Evolutionary conservation across 2,113 vertebrate species (phyloP).

Genomic region (Mesocricetus auratus): DNA sequence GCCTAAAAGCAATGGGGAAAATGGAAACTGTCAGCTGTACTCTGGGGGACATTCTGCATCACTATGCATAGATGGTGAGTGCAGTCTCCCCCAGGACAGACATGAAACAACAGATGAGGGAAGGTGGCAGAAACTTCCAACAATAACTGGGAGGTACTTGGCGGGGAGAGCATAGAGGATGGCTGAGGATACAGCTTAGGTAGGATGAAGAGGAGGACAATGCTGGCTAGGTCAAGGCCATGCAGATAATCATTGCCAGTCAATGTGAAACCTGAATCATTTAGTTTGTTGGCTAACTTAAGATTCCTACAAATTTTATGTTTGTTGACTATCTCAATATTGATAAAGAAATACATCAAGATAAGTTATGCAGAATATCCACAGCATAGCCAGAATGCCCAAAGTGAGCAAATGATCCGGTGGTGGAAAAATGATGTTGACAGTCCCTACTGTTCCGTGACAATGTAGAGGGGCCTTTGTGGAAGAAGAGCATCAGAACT

Average conservation of each 20-base stretch:
- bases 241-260: background rate
- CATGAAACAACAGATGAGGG: background rate
- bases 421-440: background rate
- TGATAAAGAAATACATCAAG: background rate
- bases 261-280: background rate
- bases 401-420: background rate
- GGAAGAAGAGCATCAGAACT: background rate
- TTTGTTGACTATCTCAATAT: background rate
- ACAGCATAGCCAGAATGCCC: background rate
- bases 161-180: background rate
- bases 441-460: too few relatives aligned
- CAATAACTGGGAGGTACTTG: too few relatives aligned
- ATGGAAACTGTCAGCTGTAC: background rate
- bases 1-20: background rate
- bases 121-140: background rate
- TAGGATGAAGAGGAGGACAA: background rate
- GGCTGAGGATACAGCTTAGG: background rate
- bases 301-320: background rate
- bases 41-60: background rate
- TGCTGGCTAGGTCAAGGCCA: background rate
- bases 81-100: background rate
- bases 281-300: background rate
- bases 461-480: too few relatives aligned
- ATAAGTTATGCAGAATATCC: background rate
- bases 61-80: background rate